phyloP scores from a whole-genome alignment of 53 echinoderm and acorn worm species.

The Mesocentrotus franciscanus region DNA sequence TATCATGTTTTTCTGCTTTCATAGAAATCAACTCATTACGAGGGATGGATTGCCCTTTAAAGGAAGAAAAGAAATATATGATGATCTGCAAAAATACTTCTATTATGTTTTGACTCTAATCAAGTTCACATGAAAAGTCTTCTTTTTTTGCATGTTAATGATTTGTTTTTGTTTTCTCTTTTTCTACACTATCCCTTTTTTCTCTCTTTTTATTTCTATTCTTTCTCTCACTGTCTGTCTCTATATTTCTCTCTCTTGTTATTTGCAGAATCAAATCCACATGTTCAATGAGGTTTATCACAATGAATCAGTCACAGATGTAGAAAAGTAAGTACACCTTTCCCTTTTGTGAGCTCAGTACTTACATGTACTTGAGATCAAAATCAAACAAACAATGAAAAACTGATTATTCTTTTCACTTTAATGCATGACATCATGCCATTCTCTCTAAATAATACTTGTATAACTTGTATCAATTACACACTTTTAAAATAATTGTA shows the following conservation, averaged over 20 bases:
- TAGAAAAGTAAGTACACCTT: constrained; percentile 84
- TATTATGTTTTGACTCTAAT: no score
- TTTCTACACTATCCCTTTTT: neutral
- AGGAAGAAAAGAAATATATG: no score
- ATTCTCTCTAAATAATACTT: neutral
- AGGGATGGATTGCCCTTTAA: no score
- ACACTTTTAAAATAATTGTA: neutral
- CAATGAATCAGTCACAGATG: constrained; percentile 86
- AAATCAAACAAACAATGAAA: no score
- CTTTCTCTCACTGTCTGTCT: neutral
- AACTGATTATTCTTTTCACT: neutral
- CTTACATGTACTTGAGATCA: neutral
- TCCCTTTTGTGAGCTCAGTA: neutral
- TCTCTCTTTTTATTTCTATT: neutral
- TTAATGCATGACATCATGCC: neutral
- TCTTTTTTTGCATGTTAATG: neutral
- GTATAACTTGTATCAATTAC: neutral
- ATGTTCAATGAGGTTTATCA: constrained; percentile 94
- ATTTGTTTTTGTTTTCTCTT: neutral
- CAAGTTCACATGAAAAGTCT: no score
- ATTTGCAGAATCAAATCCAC: constrained; percentile 86
- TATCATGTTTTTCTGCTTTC: no score
- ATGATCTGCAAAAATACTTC: no score
- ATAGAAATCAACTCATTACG: no score
- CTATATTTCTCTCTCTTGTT: neutral